Conservation (phyloP, 2,888 invertebrate species). For the Drosophila nr. medialis region DNA sequence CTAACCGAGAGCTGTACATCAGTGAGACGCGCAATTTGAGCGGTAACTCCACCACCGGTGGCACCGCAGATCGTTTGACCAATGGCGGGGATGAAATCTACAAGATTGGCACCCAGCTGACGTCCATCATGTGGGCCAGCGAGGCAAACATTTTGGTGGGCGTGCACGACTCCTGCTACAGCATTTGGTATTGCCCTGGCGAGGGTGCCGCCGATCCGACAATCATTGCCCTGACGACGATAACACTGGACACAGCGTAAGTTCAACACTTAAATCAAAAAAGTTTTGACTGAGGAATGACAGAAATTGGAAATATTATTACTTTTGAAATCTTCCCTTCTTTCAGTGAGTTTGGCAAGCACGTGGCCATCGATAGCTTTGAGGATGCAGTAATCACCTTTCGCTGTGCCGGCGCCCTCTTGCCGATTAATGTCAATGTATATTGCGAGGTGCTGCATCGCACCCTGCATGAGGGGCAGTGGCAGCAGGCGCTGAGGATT, state of each 20-base stretch:
- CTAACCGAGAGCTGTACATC: slow-evolving; percentile 94
- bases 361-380: slow-evolving; percentile 92
- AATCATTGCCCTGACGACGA: slow-evolving; percentile 87
- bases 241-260: slow-evolving; percentile 86
- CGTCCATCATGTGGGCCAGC: slow-evolving; percentile 88
- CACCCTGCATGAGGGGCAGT: slow-evolving; percentile 90
- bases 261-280: background rate
- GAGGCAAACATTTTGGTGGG: slow-evolving; percentile 92
- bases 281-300: no score
- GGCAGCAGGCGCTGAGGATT: slow-evolving; percentile 94
- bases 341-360: slow-evolving; percentile 93
- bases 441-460: slow-evolving; percentile 87
- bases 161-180: slow-evolving; percentile 91
- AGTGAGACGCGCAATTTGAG: slow-evolving; percentile 86
- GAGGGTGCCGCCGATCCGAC: slow-evolving; percentile 90
- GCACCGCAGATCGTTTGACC: slow-evolving; percentile 26
- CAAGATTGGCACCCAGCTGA: slow-evolving; percentile 85
- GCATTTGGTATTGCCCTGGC: slow-evolving; percentile 93
- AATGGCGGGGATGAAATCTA: slow-evolving; percentile 73
- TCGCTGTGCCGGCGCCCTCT: slow-evolving; percentile 94
- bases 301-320: background rate
- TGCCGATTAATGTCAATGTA: slow-evolving; percentile 85
- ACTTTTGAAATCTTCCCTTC: no score
- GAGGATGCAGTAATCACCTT: slow-evolving; percentile 94
- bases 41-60: slow-evolving; percentile 21